Evolutionary conservation across 2,113 vertebrate genomes (phyloP), one percentile per base, ranked within the genome.

Genomic region (Anser cygnoides): DNA sequence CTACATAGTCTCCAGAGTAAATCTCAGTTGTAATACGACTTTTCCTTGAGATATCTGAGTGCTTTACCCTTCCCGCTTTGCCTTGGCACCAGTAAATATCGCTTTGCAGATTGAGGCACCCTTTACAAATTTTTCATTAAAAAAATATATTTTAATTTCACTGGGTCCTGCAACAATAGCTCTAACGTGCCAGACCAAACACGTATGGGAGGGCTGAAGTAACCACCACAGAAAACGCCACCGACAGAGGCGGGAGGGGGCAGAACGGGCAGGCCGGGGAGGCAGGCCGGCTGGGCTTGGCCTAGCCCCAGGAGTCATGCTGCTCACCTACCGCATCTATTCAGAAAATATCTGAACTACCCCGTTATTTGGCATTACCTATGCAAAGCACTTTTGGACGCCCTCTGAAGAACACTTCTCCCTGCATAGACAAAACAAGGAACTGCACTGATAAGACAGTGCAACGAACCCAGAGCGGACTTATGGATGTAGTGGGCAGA

Each of bases 331-430:
- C 31, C 11, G 6, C 31, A 9, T 57, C 54, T 33, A 8, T 19
- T 83, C 35, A 58, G 29, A 76, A 65, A 54, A 49, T 49, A 26
- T 31, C 21, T 77, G 22, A 76, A 62, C 26, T 43, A 35, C 23
- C 4, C 17, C n/a, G 37, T 58, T 70, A 21, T 39, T 84, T 79
- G 52, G 15, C 65, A n/a, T 59, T 10, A 37, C 20, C 28, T 78
- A 0, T 17, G 2, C 18, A 37, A 63, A 67, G 14, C 1, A 55
- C 31, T 13, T 87, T 46, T 18, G 16, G 1, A 1, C 1, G 7
- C 14, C 41, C 59, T 28, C 12, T 20, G 25, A 63, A 74, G 13
- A 85, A 67, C 81, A 74, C 7, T n/a, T 76, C 25, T 21, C 25
- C 6, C 4, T 18, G 39, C 20, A 29, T 5, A 23, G 18, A 13